phyloP scores from a whole-genome alignment of 2,888 invertebrate species.

The Taenaris catops region DNA sequence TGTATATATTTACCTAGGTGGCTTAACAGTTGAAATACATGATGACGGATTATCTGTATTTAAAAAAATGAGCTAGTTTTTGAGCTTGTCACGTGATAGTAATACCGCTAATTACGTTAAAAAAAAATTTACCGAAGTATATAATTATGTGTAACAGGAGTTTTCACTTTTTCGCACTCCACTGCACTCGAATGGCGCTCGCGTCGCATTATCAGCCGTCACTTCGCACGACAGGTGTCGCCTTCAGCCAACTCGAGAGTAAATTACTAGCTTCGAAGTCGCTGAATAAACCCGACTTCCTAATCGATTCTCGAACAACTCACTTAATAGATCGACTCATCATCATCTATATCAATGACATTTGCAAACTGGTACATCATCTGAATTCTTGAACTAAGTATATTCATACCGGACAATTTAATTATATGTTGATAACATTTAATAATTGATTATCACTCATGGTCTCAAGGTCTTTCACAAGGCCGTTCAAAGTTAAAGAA shows the following conservation, averaged over 20 bases:
- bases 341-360: conserved; percentile 46
- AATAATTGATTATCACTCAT: too few species aligned
- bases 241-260: conserved; percentile 77
- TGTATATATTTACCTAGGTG: conserved; percentile 21
- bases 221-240: conserved; percentile 76
- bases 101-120: conserved; percentile 1
- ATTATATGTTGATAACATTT: too few species aligned
- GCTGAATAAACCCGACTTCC: conserved; percentile 70
- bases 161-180: conserved; percentile 49
- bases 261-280: conserved; percentile 75
- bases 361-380: conserved; percentile 25
- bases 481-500: too few species aligned
- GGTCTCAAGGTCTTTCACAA: too few species aligned
- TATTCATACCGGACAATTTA: too few species aligned
- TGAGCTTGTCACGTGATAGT: too few species aligned
- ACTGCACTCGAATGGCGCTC: conserved; percentile 66
- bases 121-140: conserved; percentile 18
- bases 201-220: conserved; percentile 75
- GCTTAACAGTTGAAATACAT: background rate
- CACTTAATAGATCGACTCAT: conserved; percentile 44
- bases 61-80: too few species aligned
- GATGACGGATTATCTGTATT: too few species aligned
- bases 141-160: conserved; percentile 33
- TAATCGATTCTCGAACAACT: conserved; percentile 70
- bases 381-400: too few species aligned